Evolutionary conservation across 2,888 invertebrate genomes (phyloP).

Genomic region (Agriopis marginaria): DNA sequence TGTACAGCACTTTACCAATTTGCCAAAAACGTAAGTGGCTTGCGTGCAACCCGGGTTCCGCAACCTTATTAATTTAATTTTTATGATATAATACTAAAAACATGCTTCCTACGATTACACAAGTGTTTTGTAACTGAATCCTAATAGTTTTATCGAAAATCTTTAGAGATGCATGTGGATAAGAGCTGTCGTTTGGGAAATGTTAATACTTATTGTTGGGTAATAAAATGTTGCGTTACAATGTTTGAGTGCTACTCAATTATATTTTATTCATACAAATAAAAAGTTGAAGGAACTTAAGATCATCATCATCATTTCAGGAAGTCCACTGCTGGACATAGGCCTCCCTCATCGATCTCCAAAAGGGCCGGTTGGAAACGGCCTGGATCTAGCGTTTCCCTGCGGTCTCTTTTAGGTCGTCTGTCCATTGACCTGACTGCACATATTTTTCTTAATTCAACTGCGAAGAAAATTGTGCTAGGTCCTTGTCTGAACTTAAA

Average conservation of each 20-base stretch:
- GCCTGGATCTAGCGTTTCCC: too few relatives aligned
- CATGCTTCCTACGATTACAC: conserved; percentile 25
- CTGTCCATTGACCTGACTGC: too few relatives aligned
- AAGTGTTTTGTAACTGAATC: conserved; percentile 26
- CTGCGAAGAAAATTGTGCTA: too few relatives aligned
- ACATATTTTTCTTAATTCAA: too few relatives aligned
- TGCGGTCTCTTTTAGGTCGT: too few relatives aligned
- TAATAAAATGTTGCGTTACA: conserved; percentile 9
- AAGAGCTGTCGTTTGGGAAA: conserved; percentile 11
- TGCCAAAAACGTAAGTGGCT: conserved; percentile 28
- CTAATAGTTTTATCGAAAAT: conserved; percentile 27
- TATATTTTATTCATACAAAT: neutral
- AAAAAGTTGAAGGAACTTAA: neutral
- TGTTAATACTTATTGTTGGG: conserved; percentile 12
- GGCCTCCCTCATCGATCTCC: too few relatives aligned
- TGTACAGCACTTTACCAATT: conserved; percentile 9
- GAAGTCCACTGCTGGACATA: too few relatives aligned
- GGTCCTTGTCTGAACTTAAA: neutral
- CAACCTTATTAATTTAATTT: conserved; percentile 32
- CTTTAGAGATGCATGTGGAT: conserved; percentile 12
- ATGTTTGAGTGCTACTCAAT: neutral
- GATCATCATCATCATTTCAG: too few relatives aligned
- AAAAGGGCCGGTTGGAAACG: too few relatives aligned
- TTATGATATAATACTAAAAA: conserved; percentile 33
- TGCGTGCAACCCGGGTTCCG: conserved; percentile 35